Conservation (phyloP, 2,113 vertebrate species). For the Narcine bancroftii region DNA sequence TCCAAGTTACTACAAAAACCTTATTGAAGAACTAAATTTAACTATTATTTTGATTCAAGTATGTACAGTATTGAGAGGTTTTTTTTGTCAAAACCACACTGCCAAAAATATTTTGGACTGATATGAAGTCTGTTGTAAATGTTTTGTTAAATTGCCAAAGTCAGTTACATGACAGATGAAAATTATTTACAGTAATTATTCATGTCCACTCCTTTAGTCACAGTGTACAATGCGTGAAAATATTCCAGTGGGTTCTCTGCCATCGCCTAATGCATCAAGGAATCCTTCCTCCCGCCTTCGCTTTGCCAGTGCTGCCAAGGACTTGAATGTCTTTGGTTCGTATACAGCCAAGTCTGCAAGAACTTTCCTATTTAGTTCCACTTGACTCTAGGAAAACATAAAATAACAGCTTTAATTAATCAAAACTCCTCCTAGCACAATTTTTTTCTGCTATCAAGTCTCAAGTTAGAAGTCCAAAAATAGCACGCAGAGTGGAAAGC, state of each 20-base stretch:
- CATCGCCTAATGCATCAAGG: constrained; percentile 70
- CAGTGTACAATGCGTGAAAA: constrained; percentile 74
- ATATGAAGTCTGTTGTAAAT: background rate
- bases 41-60: background rate
- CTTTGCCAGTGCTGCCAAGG: constrained; percentile 70
- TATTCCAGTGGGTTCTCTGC: constrained; percentile 74
- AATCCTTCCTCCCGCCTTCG: constrained; percentile 79
- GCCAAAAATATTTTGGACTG: background rate
- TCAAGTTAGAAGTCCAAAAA: no score
- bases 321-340: constrained; percentile 82
- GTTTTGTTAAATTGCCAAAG: background rate
- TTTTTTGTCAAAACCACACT: background rate
- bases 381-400: constrained; percentile 62
- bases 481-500: no score
- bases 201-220: constrained; percentile 48
- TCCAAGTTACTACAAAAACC: background rate
- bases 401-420: background rate
- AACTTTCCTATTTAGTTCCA: constrained; percentile 80
- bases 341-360: constrained; percentile 79
- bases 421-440: background rate
- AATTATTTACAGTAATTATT: background rate
- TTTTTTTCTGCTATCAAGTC: background rate
- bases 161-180: background rate
- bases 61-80: background rate
- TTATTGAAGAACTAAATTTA: background rate